Conservation (phyloP, 2,797 vertebrate species). For the Falco concolor region DNA sequence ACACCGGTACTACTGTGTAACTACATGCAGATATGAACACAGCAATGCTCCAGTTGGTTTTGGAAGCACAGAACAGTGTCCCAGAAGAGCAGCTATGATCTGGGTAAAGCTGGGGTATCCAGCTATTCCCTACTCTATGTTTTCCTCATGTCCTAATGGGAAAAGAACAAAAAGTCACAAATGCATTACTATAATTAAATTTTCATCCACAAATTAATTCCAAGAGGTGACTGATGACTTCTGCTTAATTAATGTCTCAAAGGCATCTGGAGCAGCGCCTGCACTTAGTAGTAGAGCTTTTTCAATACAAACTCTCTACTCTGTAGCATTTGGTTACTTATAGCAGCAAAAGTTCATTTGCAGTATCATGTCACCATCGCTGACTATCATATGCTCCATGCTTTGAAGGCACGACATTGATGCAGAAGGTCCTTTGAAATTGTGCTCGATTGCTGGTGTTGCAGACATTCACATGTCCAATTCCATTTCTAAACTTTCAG, state of each 20-base stretch:
- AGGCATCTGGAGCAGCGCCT: neutral
- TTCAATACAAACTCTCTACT: neutral
- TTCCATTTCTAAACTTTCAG: neutral
- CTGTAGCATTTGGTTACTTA: neutral
- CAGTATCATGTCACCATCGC: neutral
- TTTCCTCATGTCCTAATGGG: neutral
- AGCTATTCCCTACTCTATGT: neutral
- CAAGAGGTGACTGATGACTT: neutral
- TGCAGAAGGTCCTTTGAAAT: neutral
- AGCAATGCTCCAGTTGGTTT: neutral
- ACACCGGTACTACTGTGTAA: neutral
- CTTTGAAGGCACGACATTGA: neutral
- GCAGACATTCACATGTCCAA: neutral
- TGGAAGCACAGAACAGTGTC: neutral
- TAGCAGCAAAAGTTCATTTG: neutral
- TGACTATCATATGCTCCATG: neutral
- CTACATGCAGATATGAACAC: neutral
- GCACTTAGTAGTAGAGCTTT: neutral
- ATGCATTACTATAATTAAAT: neutral
- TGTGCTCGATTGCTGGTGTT: neutral
- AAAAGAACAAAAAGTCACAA: slow-evolving; percentile 5
- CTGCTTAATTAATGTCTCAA: neutral
- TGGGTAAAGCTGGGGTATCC: neutral
- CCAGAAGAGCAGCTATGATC: neutral
- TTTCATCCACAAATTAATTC: slow-evolving; percentile 11